Percentiles rank a stretch among this genome's conserved stretches.
These are phyloP conservation scores for Musca domestica DNA, from an alignment of 1,140 invertebrate genomes.

Conservation along the genomic window DNA sequence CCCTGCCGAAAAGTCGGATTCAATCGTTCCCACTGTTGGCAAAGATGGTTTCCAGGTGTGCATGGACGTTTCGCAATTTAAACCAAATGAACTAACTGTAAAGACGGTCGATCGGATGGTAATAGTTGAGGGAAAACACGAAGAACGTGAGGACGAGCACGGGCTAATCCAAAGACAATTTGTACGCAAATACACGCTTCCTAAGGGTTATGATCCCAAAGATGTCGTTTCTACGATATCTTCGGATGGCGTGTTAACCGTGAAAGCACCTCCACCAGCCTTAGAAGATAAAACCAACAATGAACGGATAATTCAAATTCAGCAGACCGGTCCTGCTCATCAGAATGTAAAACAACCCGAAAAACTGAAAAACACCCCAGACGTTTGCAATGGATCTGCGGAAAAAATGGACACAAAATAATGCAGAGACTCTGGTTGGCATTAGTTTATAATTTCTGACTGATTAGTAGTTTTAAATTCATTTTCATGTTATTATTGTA, in stretches of 20 bases:
- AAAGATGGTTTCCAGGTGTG: constrained; percentile 67
- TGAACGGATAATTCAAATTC: constrained; percentile 55
- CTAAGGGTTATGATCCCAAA: constrained; percentile 65
- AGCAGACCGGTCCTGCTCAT: constrained; percentile 54
- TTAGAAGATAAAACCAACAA: constrained; percentile 50
- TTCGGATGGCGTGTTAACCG: constrained; percentile 70
- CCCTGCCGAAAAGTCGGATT: constrained; percentile 1
- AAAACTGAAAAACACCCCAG: too few species aligned
- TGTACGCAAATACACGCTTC: constrained; percentile 67
- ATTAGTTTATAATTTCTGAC: too few species aligned
- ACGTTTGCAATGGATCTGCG: too few species aligned
- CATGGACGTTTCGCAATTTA: constrained; percentile 82
- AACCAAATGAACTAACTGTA: constrained; percentile 78
- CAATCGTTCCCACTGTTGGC: constrained; percentile 46
- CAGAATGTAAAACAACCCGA: constrained; percentile 46
- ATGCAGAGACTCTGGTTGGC: too few species aligned
- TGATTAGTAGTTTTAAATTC: too few species aligned
- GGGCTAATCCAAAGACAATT: constrained; percentile 74
- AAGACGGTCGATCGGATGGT: constrained; percentile 72
- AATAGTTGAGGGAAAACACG: constrained; percentile 71
- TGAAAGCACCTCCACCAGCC: constrained; percentile 61
- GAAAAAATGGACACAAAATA: too few species aligned
- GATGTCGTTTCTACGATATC: constrained; percentile 67
- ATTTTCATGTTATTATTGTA: too few species aligned
- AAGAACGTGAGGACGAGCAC: constrained; percentile 72